Evolutionary conservation across 1,140 invertebrate genomes (phyloP).

Genomic region (Drosophila carrolli): DNA sequence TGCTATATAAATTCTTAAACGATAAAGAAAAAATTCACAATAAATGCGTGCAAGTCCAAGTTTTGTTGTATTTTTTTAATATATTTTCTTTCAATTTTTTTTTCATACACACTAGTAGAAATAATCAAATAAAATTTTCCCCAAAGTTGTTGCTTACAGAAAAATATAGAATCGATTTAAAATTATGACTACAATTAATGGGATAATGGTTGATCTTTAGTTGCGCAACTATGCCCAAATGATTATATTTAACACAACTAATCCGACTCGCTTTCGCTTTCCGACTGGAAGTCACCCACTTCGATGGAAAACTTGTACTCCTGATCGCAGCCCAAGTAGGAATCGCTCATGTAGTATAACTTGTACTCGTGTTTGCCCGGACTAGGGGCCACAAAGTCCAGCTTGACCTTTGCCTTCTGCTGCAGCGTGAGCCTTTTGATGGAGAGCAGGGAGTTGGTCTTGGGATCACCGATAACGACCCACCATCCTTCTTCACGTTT

Average conservation of each 20-base stretch:
- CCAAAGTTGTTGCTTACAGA: background rate
- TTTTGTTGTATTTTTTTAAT: background rate
- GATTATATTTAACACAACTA: slow-evolving; percentile 50
- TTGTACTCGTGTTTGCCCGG: slow-evolving; percentile 95
- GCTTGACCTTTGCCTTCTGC: slow-evolving; percentile 96
- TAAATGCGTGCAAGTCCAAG: no score
- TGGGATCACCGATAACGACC: slow-evolving; percentile 99
- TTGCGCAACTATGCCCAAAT: slow-evolving; percentile 1
- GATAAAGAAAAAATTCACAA: no score
- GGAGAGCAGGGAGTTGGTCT: slow-evolving; percentile 96
- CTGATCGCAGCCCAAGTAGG: slow-evolving; percentile 99
- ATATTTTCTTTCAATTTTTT: background rate
- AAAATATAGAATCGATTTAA: background rate
- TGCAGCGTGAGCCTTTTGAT: slow-evolving; percentile 98
- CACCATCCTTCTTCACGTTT: slow-evolving; percentile 99
- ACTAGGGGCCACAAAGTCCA: slow-evolving; percentile 97
- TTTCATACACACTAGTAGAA: background rate
- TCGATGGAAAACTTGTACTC: slow-evolving; percentile 95
- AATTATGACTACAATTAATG: background rate
- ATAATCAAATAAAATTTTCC: background rate
- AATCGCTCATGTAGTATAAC: slow-evolving; percentile 99
- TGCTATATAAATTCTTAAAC: no score
- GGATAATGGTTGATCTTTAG: slow-evolving; percentile 19
- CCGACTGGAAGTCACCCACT: slow-evolving; percentile 90
- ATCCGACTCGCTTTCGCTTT: slow-evolving; percentile 87